Conservation (phyloP, 2,113 vertebrate species). For the Colossoma macropomum region DNA sequence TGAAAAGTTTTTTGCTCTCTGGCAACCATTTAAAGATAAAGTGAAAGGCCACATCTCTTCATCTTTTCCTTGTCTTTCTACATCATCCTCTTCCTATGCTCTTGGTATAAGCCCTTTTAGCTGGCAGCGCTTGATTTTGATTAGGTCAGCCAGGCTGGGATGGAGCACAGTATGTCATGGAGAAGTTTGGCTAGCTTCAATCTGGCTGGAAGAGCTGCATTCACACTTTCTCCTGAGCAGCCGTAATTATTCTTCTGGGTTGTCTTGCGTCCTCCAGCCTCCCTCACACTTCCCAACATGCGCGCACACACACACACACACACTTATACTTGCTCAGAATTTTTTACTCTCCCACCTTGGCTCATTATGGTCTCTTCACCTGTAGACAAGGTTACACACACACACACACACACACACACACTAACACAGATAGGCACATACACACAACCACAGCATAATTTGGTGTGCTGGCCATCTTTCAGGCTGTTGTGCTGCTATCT, state of each 20-base stretch:
- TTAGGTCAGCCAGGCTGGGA: conserved; percentile 24
- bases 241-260: conserved; percentile 76
- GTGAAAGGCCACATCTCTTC: conserved; percentile 41
- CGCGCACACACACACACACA: background rate
- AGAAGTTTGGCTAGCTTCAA: background rate
- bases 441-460: conserved; percentile 68
- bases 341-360: conserved; percentile 58
- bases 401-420: conserved; percentile 29
- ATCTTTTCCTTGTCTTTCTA: conserved; percentile 12
- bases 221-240: conserved; percentile 66
- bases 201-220: conserved; percentile 62
- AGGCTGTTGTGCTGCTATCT: conserved; percentile 68
- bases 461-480: conserved; percentile 63
- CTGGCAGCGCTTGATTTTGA: conserved; percentile 25
- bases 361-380: conserved; percentile 74
- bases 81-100: background rate
- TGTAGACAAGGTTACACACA: conserved; percentile 43
- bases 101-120: background rate
- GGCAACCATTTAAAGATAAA: conserved; percentile 32
- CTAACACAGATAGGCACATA: conserved; percentile 35
- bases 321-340: background rate
- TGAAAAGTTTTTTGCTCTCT: conserved; percentile 9
- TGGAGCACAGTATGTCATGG: background rate
- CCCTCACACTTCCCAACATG: conserved; percentile 4
- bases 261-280: conserved; percentile 52